A percentile compares a stretch with the other conserved stretches of the same genome.
Conservation (phyloP, 2,888 invertebrate species). For the Adineta ricciae region DNA sequence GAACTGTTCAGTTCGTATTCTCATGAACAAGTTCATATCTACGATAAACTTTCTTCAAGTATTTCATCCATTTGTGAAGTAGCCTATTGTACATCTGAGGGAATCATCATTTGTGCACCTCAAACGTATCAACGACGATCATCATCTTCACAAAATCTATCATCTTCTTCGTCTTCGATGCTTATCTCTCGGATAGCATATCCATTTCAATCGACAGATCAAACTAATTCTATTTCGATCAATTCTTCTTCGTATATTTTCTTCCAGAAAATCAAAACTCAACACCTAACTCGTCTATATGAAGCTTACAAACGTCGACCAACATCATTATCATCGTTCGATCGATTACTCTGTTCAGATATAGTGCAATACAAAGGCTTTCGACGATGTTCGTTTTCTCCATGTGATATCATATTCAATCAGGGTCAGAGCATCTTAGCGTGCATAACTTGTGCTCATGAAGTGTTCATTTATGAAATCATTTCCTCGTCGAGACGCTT, state of each 20-base stretch:
- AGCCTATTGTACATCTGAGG: not conserved
- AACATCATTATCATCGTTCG: not conserved
- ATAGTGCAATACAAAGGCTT: not conserved
- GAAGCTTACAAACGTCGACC: not conserved
- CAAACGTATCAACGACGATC: not conserved
- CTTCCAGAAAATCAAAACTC: not conserved
- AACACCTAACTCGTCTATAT: not conserved
- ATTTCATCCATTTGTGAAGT: not conserved
- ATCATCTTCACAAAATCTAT: not conserved
- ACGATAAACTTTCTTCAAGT: slow-evolving; percentile 13
- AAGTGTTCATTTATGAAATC: not conserved
- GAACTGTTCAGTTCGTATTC: not conserved
- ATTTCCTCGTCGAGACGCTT: not conserved
- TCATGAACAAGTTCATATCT: slow-evolving; percentile 5
- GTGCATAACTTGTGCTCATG: not conserved
- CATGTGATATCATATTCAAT: not conserved
- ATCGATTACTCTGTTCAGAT: not conserved
- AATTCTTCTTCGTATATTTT: not conserved
- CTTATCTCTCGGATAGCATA: not conserved
- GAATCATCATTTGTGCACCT: not conserved
- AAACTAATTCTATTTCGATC: not conserved
- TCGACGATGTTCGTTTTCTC: not conserved
- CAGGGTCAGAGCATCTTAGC: not conserved
- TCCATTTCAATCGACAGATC: not conserved
- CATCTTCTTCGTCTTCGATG: not conserved